Percentiles rank a stretch among this genome's conserved stretches.
phyloP scores from a whole-genome alignment of 2,797 vertebrate species.

The Astyanax mexicanus region DNA sequence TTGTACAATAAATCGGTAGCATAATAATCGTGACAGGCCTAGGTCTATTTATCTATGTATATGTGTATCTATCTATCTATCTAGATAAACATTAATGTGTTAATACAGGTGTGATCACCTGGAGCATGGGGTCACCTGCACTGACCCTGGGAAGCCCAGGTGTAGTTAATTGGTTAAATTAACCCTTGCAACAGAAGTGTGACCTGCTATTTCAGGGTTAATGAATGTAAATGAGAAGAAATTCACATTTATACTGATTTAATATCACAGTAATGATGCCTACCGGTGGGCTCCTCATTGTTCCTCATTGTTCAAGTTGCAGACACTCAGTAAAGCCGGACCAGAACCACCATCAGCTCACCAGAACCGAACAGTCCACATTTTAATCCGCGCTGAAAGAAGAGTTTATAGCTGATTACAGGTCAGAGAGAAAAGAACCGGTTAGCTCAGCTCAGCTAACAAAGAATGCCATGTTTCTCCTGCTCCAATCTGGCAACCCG shows the following conservation, averaged over 20 bases:
- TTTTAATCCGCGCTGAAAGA: not conserved
- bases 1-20: too few species aligned
- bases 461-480: slow-evolving; percentile 25
- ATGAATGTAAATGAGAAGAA: not conserved
- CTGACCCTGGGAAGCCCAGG: not conserved
- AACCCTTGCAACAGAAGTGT: not conserved
- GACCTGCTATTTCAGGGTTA: not conserved
- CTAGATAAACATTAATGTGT: too few species aligned
- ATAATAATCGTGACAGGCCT: too few species aligned
- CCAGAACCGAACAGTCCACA: not conserved
- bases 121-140: too few species aligned
- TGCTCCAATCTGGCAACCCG: slow-evolving; percentile 22
- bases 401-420: too few species aligned
- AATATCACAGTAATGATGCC: too few species aligned
- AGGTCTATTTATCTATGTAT: too few species aligned
- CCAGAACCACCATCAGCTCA: not conserved
- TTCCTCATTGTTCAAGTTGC: slow-evolving; percentile 51
- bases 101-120: too few species aligned
- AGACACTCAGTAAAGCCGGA: slow-evolving; percentile 17
- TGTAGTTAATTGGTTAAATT: not conserved
- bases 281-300: slow-evolving; percentile 54
- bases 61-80: too few species aligned
- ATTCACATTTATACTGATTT: not conserved
- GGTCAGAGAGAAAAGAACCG: too few species aligned
- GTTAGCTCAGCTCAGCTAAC: slow-evolving; percentile 24